A percentile compares a stretch with the other conserved stretches of the same genome.
Evolutionary conservation across 2,888 invertebrate genomes (phyloP).

Genomic region (Argyresthia albistria): DNA sequence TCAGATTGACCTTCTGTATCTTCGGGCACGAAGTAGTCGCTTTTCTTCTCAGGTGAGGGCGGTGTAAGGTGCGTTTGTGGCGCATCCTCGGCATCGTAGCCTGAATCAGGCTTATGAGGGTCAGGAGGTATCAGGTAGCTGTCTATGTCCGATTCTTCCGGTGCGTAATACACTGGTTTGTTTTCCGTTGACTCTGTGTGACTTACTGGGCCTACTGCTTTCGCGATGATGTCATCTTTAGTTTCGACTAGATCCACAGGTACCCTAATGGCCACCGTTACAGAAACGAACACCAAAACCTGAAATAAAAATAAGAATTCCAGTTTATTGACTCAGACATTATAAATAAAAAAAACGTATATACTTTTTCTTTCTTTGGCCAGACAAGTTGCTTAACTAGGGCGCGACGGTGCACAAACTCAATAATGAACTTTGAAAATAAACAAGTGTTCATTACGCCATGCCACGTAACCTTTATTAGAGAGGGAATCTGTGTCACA

Average conservation of each 20-base stretch:
- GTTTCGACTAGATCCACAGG: conserved; percentile 31
- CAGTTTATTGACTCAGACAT: background rate
- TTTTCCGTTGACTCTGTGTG: conserved; percentile 10
- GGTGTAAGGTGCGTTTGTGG: conserved; percentile 53
- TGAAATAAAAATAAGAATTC: conserved; percentile 25
- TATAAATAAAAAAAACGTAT: background rate
- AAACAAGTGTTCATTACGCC: conserved; percentile 36
- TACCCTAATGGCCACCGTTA: conserved; percentile 39
- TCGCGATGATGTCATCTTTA: conserved; percentile 17
- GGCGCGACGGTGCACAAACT: background rate
- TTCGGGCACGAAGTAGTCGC: conserved; percentile 31
- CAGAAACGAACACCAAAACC: conserved; percentile 31
- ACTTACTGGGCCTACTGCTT: background rate
- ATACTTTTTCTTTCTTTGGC: background rate
- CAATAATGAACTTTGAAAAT: conserved; percentile 20
- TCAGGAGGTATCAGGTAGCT: conserved; percentile 46
- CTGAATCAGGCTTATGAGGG: conserved; percentile 31
- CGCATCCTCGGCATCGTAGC: conserved; percentile 28
- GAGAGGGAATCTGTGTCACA: conserved; percentile 44
- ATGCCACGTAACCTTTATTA: conserved; percentile 45
- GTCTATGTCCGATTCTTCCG: conserved; percentile 32
- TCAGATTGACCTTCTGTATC: conserved; percentile 43
- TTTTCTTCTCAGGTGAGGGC: conserved; percentile 31
- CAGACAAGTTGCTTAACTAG: background rate
- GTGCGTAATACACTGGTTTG: conserved; percentile 35